Conservation (phyloP, 2,113 vertebrate genomes). For the Takifugu flavidus region DNA sequence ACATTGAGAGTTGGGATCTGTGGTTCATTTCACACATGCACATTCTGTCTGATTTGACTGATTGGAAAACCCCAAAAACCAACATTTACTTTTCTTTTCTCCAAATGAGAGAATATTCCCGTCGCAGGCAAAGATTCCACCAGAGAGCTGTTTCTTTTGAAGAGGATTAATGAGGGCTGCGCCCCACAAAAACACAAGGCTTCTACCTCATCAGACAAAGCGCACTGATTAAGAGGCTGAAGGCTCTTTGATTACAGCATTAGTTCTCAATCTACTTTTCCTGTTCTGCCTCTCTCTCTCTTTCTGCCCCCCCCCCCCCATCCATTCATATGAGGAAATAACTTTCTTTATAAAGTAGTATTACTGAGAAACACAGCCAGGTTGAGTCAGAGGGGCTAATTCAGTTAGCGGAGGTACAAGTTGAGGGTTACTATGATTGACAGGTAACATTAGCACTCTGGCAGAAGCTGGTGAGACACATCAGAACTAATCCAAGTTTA, state of each 20-base stretch:
- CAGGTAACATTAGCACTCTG: too few species aligned
- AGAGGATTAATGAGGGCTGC: conserved; percentile 72
- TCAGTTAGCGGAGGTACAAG: too few species aligned
- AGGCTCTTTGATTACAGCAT: conserved; percentile 67
- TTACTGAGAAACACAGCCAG: too few species aligned
- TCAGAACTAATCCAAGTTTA: too few species aligned
- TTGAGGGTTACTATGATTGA: too few species aligned
- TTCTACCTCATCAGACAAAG: conserved; percentile 73
- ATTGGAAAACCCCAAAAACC: conserved; percentile 27
- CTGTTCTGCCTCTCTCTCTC: background rate
- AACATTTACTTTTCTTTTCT: conserved; percentile 15
- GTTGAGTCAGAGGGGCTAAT: too few species aligned
- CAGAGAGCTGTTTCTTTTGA: conserved; percentile 56
- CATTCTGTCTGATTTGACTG: conserved; percentile 19
- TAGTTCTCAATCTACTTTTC: conserved; percentile 24
- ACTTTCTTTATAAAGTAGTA: too few species aligned
- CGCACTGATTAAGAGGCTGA: conserved; percentile 66
- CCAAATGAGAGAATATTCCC: background rate
- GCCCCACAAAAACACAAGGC: conserved; percentile 59
- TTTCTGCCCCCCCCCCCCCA: background rate
- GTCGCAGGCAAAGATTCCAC: background rate
- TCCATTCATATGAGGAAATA: too few species aligned
- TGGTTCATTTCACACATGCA: conserved; percentile 29
- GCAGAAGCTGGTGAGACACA: too few species aligned
- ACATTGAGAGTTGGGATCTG: conserved; percentile 11